Conservation (phyloP, 2,797 vertebrate genomes). For the Rhinoraja longicauda region DNA sequence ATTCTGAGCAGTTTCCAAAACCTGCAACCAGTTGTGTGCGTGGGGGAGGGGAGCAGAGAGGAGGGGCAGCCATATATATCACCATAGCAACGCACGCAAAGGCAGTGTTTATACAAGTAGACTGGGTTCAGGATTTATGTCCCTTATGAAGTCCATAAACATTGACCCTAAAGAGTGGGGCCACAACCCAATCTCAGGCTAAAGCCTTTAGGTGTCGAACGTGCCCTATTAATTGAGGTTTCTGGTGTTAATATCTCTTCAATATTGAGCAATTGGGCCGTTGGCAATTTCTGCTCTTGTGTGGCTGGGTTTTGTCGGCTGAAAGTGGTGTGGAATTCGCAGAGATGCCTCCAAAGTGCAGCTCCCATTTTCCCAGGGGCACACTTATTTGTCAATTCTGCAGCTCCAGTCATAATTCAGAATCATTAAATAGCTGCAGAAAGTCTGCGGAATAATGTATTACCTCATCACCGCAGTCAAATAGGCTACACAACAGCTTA, state of each 20-base stretch:
- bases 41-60: too few species aligned
- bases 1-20: conserved; percentile 34
- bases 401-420: neutral
- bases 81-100: conserved; percentile 15
- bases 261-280: neutral
- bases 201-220: neutral
- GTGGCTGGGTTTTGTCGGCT: neutral
- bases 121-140: conserved; percentile 9
- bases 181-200: neutral
- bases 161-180: conserved; percentile 8
- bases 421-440: neutral
- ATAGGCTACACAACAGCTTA: neutral
- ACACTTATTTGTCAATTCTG: conserved; percentile 11
- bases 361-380: neutral
- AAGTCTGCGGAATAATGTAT: neutral
- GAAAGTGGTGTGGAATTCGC: neutral
- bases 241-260: neutral
- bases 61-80: neutral
- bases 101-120: neutral
- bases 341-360: neutral
- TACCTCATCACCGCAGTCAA: neutral
- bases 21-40: neutral
- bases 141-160: neutral
- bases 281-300: neutral
- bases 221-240: neutral